A percentile compares a stretch with the other conserved stretches of the same genome.
Evolutionary conservation across 2,888 invertebrate genomes (phyloP).

Genomic region (Scaptomyza parva): DNA sequence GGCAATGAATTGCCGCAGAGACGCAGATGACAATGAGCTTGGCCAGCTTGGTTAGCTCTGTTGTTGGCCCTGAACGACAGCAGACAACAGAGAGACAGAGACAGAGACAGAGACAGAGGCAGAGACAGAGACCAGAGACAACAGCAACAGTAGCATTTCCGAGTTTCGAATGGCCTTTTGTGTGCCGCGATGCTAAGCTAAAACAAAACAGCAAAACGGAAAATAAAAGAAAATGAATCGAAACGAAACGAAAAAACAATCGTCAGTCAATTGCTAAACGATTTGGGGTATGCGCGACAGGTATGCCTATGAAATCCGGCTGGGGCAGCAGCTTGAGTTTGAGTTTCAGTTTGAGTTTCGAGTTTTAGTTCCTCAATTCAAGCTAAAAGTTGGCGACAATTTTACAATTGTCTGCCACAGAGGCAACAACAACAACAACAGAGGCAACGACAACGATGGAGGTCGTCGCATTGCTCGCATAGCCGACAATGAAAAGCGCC

Average conservation of each 20-base stretch:
- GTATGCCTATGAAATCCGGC: conserved; percentile 70
- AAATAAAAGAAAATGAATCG: conserved; percentile 6
- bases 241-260: conserved; percentile 47
- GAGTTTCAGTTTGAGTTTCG: conserved; percentile 27
- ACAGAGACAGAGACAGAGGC: too few relatives aligned
- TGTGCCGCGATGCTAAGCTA: conserved; percentile 40
- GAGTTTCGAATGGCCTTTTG: conserved; percentile 63
- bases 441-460: conserved; percentile 64
- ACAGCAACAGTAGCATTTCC: conserved; percentile 28
- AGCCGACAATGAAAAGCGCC: conserved; percentile 78
- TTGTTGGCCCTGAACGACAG: conserved; percentile 49
- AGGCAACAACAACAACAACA: conserved; percentile 19
- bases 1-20: conserved; percentile 38
- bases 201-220: conserved; percentile 14
- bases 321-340: conserved; percentile 14
- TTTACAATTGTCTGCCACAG: conserved; percentile 73
- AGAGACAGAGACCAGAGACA: neutral
- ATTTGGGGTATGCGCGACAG: conserved; percentile 79
- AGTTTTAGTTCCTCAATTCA: conserved; percentile 39
- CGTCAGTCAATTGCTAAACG: conserved; percentile 78
- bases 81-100: too few relatives aligned
- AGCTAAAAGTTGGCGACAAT: conserved; percentile 80
- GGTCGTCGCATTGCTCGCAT: conserved; percentile 74
- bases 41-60: conserved; percentile 26
- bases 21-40: conserved; percentile 55